Percentiles rank a stretch among this genome's conserved stretches.
These are phyloP conservation scores for Machaerirhynchus nigripectus DNA, from an alignment of 2,113 vertebrate genomes.

Conservation along the genomic window DNA sequence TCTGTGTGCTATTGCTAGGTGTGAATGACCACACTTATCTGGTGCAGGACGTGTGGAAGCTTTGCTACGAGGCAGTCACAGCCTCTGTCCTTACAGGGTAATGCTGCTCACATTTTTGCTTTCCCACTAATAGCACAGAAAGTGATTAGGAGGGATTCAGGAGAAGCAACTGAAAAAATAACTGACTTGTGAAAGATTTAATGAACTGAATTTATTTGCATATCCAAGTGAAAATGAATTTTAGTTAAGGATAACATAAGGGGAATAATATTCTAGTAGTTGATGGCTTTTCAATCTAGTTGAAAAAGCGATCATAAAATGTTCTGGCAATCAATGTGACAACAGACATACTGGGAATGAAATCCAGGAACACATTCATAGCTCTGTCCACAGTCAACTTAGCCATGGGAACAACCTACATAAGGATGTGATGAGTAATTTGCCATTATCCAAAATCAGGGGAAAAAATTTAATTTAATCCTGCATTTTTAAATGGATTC, in stretches of 20 bases:
- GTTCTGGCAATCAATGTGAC: not conserved
- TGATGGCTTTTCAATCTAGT: not conserved
- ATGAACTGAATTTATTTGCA: not conserved
- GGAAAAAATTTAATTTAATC: not conserved
- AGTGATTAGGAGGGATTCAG: not conserved
- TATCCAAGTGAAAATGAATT: not conserved
- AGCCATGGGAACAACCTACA: not conserved
- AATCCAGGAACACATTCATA: not conserved
- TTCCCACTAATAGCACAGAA: not conserved
- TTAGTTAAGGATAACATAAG: not conserved
- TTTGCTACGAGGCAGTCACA: not conserved
- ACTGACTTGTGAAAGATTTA: not conserved
- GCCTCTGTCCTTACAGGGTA: not conserved
- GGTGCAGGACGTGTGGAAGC: rapidly evolving
- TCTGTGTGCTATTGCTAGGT: not conserved
- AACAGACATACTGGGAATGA: not conserved
- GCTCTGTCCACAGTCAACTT: not conserved
- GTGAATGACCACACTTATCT: not conserved
- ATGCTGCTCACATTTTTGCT: not conserved
- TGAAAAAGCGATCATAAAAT: not conserved
- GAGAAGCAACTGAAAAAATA: not conserved
- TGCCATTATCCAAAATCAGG: not conserved
- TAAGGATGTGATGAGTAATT: not conserved
- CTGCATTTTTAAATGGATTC: not conserved
- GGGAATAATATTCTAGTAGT: not conserved